Evolutionary conservation across 1,140 invertebrate genomes (phyloP).

Genomic region (Drosophila nannoptera): DNA sequence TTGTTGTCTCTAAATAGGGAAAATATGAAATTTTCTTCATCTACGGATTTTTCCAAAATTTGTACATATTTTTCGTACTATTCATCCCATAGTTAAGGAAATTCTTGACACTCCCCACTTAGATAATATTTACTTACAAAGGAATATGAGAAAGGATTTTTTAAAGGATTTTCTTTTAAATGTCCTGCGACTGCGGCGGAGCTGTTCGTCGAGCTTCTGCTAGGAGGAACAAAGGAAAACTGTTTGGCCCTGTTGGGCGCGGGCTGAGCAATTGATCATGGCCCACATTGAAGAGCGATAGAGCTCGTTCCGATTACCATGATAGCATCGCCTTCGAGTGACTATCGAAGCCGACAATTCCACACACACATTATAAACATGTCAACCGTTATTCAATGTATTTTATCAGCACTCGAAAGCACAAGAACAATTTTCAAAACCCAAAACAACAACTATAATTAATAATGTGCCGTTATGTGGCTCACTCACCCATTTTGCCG

Average conservation of each 20-base stretch:
- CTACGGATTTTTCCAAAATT: too few relatives aligned
- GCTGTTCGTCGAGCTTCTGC: neutral
- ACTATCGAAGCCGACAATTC: constrained; percentile 7
- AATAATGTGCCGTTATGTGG: constrained; percentile 16
- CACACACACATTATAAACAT: constrained; percentile 29
- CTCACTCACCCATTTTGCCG: constrained; percentile 64
- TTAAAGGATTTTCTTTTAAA: too few relatives aligned
- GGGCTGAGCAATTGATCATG: constrained; percentile 4
- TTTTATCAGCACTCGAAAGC: constrained; percentile 33
- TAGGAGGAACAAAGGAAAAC: constrained; percentile 20
- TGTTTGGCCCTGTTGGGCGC: constrained; percentile 2
- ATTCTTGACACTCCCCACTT: too few relatives aligned
- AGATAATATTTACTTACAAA: too few relatives aligned
- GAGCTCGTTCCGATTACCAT: constrained; percentile 6
- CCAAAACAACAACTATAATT: too few relatives aligned
- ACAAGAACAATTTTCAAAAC: constrained; percentile 12
- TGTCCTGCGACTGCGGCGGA: neutral
- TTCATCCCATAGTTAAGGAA: too few relatives aligned
- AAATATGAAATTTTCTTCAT: too few relatives aligned
- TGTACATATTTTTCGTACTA: too few relatives aligned
- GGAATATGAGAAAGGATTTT: too few relatives aligned
- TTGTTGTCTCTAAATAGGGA: too few relatives aligned
- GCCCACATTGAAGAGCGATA: neutral
- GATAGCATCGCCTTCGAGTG: constrained; percentile 16
- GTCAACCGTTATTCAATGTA: constrained; percentile 5